Conservation (phyloP, 2,113 vertebrate species). For the Melanerpes aurifrons region DNA sequence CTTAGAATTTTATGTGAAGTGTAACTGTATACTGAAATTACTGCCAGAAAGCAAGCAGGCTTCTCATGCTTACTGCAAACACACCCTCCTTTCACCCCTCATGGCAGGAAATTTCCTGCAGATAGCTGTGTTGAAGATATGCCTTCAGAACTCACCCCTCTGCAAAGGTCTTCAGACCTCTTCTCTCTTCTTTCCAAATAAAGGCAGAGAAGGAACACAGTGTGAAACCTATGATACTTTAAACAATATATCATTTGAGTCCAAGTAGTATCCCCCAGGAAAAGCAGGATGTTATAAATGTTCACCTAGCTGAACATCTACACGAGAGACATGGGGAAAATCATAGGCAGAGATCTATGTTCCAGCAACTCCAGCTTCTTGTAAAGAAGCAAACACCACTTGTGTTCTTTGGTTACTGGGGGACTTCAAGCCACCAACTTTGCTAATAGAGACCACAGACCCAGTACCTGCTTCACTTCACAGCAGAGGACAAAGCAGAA, state of each 20-base stretch:
- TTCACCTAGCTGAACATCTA: not conserved
- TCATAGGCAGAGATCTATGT: rapidly evolving
- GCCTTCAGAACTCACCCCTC: not conserved
- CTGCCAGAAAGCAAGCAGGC: not conserved
- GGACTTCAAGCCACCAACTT: not conserved
- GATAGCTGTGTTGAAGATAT: not conserved
- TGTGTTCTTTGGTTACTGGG: rapidly evolving
- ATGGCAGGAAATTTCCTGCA: not conserved
- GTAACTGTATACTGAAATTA: not conserved
- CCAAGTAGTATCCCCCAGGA: not conserved
- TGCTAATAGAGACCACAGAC: not conserved
- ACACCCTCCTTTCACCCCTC: not conserved
- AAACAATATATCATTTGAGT: not conserved
- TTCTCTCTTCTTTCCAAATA: not conserved
- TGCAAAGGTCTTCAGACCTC: not conserved
- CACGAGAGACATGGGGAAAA: rapidly evolving
- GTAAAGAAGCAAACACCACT: not conserved
- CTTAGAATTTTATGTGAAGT: not conserved
- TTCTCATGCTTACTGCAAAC: not conserved
- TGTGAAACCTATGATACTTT: not conserved
- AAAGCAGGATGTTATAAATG: not conserved
- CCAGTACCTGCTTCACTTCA: not conserved
- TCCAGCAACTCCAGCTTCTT: not conserved
- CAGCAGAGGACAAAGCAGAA: not conserved
- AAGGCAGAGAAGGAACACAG: not conserved